Base-by-base conservation (phyloP, 1,140 invertebrate genomes). In the Pomacea maculata region DNA sequence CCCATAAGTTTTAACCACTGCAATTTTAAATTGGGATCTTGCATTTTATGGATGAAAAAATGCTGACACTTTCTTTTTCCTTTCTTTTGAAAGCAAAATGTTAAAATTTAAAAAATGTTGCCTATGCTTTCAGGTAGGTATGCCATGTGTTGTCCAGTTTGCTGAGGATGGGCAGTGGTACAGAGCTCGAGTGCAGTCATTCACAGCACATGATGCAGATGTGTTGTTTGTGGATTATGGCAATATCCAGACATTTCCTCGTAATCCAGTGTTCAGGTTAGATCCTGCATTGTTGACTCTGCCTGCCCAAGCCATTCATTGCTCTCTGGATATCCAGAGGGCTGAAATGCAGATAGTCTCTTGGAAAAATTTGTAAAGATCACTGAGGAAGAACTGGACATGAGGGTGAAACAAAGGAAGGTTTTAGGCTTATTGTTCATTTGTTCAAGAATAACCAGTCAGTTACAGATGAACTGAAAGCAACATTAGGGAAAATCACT, bases 61-160 rank as follows among this genome's bases (percentile, higher is more conserved):
- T 45, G 34, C 34, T 45, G 34, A 45, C 34, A 6, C 34, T 45
- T 45, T 45, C 6, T 45, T 6, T 45, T 61, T 61, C 25, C 15
- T 61, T 61, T 61, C 15, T 61, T 61, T 61, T 61, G 11, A 61
- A 61, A 61, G 1, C 15, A 17, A 61, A 61, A 61, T n/a, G n/a
- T 61, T 61, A 45, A 45, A 45, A 1, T 25, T 25, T 25, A 2
- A 45, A 17, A 61, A 17, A 61, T 17, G 15, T 61, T 61, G 57
- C 57, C 21, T 78, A 2, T 57, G 12, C 9, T 57, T 78, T 34
- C 70, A 78, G 52, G 80, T 91, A 54, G 94, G 94, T 11, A 91
- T 94, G 64, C 94, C 95, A 0, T 96, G 95, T 88, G 94, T 94
- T 86, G 95, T 95, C 0, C 91, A 94, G 64, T 96, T 94, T 83